These are phyloP conservation scores for Xylota sylvarum DNA, from an alignment of 2,888 invertebrate species.

Conservation along the genomic window DNA sequence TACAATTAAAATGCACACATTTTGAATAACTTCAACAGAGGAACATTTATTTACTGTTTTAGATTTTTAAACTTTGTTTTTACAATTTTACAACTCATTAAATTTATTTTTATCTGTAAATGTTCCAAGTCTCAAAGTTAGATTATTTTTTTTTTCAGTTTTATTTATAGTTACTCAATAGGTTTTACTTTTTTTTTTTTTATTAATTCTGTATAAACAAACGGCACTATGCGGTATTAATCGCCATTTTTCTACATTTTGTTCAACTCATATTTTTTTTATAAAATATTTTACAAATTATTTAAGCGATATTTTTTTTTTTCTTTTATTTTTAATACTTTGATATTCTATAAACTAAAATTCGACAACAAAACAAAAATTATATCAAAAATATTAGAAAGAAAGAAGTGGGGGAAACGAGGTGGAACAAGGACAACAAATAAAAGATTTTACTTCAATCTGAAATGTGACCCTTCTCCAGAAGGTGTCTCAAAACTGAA, in stretches of 20 bases:
- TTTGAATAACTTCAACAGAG: slow-evolving; percentile 53
- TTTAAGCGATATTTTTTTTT: slow-evolving; percentile 52
- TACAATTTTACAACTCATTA: slow-evolving; percentile 57
- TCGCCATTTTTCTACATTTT: slow-evolving; percentile 52
- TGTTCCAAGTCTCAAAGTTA: slow-evolving; percentile 15
- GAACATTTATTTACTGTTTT: slow-evolving; percentile 62
- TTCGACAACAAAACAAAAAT: slow-evolving; percentile 32
- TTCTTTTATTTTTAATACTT: slow-evolving; percentile 65
- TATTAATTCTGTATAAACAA: slow-evolving; percentile 63
- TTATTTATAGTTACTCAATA: slow-evolving; percentile 12
- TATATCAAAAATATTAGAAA: slow-evolving; percentile 1
- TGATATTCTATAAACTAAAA: slow-evolving; percentile 70
- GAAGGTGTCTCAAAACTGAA: slow-evolving; percentile 47
- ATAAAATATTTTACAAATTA: slow-evolving; percentile 74
- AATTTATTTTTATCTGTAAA: slow-evolving; percentile 11
- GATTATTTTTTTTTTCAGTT: slow-evolving; percentile 8
- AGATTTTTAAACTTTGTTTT: slow-evolving; percentile 10
- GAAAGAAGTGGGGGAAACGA: background rate
- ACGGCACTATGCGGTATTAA: slow-evolving; percentile 70
- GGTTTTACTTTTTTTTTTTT: slow-evolving; percentile 14
- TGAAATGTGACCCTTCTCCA: slow-evolving; percentile 18
- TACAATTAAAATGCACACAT: background rate
- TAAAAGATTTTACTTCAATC: slow-evolving; percentile 35
- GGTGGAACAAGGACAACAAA: slow-evolving; percentile 1
- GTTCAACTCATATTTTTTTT: slow-evolving; percentile 24